Evolutionary conservation across 2,797 vertebrate species (phyloP), one percentile per base, ranked within the genome.

Genomic region (Enteromius argenteus): DNA sequence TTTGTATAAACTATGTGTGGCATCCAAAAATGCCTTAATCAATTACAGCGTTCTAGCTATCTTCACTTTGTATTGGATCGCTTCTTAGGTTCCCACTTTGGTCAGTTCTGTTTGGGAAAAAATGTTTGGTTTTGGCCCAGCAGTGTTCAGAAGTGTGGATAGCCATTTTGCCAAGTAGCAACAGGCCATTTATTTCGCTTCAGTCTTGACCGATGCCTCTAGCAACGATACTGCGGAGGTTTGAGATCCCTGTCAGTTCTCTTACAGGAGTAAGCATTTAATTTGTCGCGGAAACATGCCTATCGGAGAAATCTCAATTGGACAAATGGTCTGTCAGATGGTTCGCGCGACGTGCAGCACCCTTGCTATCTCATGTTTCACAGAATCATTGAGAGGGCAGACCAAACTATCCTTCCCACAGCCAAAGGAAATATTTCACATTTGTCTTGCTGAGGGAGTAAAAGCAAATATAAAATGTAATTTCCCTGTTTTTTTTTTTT

Each of bases 311-410:
- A 51, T 82, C 86, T 91, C 90, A 92, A 92, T 87, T 87, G 90
- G 89, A 92, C 91, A 91, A 94, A 93, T 91, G 85, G 58, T 67
- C 88, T 90, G 90, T 92, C 84, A 81, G 88, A 89, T 88, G 83
- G 89, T 89, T 89, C 9, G 89, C 56, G 62, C 62, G 73, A 83
- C 35, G 81, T 86, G 80, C 67, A 69, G 39, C 78, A 42, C 67
- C 13, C 76, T 90, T 67, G 77, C 37, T 85, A 81, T 90, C 89
- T 89, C 82, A 73, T 87, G 85, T 93, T 92, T 89, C 91, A 90
- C 75, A 75, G 6, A 84, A 80, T 91, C 89, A 83, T 89, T 86
- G 67, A 86, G 72, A 67, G 77, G 81, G 71, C 77, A 85, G 87
- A 83, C 82, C 17, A 75, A 86, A 83, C 85, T 81, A 84, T 62